Conservation (phyloP, 2,113 vertebrate genomes). For the Formicarius rufipectus region DNA sequence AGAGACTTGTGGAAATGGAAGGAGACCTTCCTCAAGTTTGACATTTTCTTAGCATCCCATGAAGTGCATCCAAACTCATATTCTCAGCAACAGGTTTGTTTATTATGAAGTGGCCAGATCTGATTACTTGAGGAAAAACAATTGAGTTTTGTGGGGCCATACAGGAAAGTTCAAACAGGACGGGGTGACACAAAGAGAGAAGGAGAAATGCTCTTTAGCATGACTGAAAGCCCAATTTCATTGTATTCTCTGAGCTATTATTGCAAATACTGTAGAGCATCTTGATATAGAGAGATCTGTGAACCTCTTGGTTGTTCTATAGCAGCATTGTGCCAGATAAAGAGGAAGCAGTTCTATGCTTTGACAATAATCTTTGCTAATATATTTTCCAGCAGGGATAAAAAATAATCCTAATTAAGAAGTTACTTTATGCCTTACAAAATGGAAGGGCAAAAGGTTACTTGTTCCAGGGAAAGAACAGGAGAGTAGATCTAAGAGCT, state of each 20-base stretch:
- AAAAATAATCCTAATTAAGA: constrained; percentile 50
- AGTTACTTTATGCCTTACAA: constrained; percentile 50
- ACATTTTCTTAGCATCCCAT: constrained; percentile 12
- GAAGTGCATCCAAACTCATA: background rate
- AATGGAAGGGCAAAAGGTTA: constrained; percentile 51
- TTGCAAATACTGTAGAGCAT: background rate
- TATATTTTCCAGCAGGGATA: constrained; percentile 8
- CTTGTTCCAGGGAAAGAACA: constrained; percentile 45
- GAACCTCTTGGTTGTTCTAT: background rate
- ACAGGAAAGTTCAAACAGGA: background rate
- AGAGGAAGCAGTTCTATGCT: background rate
- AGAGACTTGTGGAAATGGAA: constrained; percentile 39
- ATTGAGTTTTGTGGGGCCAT: background rate
- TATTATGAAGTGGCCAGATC: background rate
- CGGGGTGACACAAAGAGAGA: background rate
- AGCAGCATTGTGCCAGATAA: background rate
- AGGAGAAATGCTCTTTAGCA: background rate
- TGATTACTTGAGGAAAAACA: background rate
- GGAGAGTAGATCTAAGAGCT: constrained; percentile 47
- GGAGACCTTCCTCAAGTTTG: constrained; percentile 18
- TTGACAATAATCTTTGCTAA: constrained; percentile 13
- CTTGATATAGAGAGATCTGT: background rate
- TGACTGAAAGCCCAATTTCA: background rate
- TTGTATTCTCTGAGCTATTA: background rate
- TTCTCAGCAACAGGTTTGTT: background rate